Percentiles rank a stretch among this genome's conserved stretches.
These are phyloP conservation scores for Tigriopus californicus DNA, from an alignment of 2,888 invertebrate genomes.

Conservation along the genomic window DNA sequence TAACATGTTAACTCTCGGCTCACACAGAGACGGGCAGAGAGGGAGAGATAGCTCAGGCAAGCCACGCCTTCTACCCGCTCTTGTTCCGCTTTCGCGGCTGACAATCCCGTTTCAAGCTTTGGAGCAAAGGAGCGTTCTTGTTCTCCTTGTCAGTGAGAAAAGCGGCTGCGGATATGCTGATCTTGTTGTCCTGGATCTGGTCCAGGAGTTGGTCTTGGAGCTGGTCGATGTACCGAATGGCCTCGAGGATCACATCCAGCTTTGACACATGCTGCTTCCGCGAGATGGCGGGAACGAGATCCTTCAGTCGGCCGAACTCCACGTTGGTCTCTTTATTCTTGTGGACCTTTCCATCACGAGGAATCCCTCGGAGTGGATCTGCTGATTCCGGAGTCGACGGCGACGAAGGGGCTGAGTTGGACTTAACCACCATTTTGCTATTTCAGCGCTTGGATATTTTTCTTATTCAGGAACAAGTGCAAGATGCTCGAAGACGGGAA, in stretches of 20 bases:
- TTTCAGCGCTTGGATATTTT: no score
- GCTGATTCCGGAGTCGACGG: background rate
- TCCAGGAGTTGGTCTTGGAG: slow-evolving; percentile 6
- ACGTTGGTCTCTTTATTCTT: background rate
- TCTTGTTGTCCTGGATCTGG: background rate
- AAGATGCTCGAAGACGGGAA: no score
- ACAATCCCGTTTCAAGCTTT: background rate
- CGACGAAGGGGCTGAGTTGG: background rate
- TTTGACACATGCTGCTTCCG: background rate
- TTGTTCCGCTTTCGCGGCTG: background rate
- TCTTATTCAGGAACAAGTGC: no score
- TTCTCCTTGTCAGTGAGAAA: slow-evolving; percentile 1
- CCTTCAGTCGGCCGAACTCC: background rate
- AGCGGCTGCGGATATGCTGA: background rate
- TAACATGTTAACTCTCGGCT: no score
- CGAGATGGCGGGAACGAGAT: background rate
- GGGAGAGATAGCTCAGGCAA: no score
- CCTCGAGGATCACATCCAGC: slow-evolving; percentile 4
- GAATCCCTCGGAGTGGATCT: background rate
- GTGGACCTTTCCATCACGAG: no score
- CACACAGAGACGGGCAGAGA: no score
- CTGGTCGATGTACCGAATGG: slow-evolving; percentile 7
- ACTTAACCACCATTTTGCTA: background rate
- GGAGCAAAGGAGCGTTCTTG: background rate
- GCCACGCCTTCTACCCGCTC: no score